These are phyloP conservation scores for Noctua janthe DNA, from an alignment of 2,888 invertebrate genomes.

Conservation along the genomic window DNA sequence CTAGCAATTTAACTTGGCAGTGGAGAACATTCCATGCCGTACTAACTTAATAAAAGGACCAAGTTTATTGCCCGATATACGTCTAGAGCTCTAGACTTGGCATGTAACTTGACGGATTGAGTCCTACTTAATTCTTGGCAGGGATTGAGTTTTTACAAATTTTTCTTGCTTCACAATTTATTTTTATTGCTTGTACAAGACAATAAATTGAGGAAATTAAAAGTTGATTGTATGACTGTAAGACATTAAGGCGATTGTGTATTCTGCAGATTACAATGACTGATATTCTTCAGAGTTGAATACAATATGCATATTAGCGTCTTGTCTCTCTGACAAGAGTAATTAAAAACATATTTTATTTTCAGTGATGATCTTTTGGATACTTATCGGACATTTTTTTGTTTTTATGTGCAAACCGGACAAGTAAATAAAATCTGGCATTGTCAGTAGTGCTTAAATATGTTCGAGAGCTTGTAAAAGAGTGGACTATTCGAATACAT, in stretches of 20 bases:
- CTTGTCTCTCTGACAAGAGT: constrained; percentile 14
- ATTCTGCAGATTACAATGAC: constrained; percentile 3
- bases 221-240: constrained; percentile 3
- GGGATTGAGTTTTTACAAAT: constrained; percentile 13
- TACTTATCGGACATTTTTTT: constrained; percentile 6
- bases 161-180: constrained; percentile 8
- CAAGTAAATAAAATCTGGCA: background rate
- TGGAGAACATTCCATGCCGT: constrained; percentile 54
- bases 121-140: constrained; percentile 45
- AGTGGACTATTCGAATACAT: no score
- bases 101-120: constrained; percentile 56
- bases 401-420: background rate
- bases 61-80: constrained; percentile 55
- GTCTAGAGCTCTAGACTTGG: constrained; percentile 51
- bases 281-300: constrained; percentile 20
- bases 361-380: constrained; percentile 14
- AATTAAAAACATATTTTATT: constrained; percentile 39
- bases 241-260: constrained; percentile 1
- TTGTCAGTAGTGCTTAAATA: no score
- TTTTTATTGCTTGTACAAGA: constrained; percentile 7
- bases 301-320: background rate
- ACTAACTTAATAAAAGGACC: constrained; percentile 62
- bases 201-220: constrained; percentile 22
- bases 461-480: background rate
- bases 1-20: constrained; percentile 65